Base-by-base conservation (phyloP, 2,888 invertebrate species). In the Polia nebulosa region DNA sequence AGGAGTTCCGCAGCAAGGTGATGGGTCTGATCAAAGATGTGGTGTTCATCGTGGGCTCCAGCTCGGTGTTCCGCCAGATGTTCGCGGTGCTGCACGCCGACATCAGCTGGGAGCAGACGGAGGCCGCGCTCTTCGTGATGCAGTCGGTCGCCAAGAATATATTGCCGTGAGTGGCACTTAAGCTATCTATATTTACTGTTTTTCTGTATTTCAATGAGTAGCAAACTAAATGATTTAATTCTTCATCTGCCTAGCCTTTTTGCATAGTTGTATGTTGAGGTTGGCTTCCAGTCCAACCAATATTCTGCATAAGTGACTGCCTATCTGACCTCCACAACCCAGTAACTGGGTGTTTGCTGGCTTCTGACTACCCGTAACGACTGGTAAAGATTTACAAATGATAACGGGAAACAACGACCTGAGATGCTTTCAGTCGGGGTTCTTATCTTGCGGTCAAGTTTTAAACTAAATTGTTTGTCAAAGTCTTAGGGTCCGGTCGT, bases 21-120 rank as follows among this genome's bases (percentile, higher is more conserved):
- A 97, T 98, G 36, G 99, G 99, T 89, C 95, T 99, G 67, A 98
- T 99, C 76, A 99, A 99, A 91, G 99, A 99, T 90, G 98, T 99
- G 53, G 98, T 99, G 49, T 99, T 99, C 93, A 98, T 99, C 63
- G 98, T 99, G 74, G 99, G 99, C 2, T 99, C 99, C 36, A 97
- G 98, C 72, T 97, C 97, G 39, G 99, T 99, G 90, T 99, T 99
- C 92, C 96, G 97, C 64, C 98, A 99, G 96, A 99, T 99, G 98
- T 98, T 98, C 89, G 91, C 97, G 0, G 97, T 97, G 60, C 96
- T 99, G 34, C 97, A 97, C 83, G 97, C 97, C 0, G 96, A 96
- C 70, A 96, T 97, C 25, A 97, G 98, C 1, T 99, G 99, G 99
- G 99, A 99, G 87, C 97, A 98, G 58, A 98, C 98, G 0, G 99